Evolutionary conservation across 1,140 invertebrate species (phyloP), one percentile per base, ranked within the genome.

Genomic region (Drosophila hydei): DNA sequence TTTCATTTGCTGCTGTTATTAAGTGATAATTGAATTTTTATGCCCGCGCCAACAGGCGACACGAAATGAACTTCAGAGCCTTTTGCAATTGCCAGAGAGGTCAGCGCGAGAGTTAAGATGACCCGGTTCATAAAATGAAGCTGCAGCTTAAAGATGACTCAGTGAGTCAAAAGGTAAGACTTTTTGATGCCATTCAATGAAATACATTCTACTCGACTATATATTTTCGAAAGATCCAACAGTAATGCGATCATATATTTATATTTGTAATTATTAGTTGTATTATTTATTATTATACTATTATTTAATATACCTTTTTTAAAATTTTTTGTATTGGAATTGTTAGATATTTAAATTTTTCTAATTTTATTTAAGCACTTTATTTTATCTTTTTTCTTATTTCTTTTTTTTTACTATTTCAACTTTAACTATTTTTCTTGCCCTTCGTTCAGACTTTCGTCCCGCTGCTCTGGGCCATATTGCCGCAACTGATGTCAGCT

Each of bases 11-110:
- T 60, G 65, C 40, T 72, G 64, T 87, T 87, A 87, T 88, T 87
- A 87, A 87, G 83, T 87, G 83, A 88, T 87, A 87, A 87, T 87
- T 87, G 83, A 88, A 87, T 83, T 87, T 87, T 88, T 88, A 78
- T 81, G 83, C 71, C 71, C 30, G 51, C 65, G 60, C 68, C 51
- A 70, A 64, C 36, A 58, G 51, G 51, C 52, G 23, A 23, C 63
- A 43, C 36, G 45, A 61, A 75, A 72, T 75, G 43, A 30, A 65
- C 59, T 45, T 52, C 43, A 48, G 40, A 54, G 60, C 73, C 51
- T 58, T 73, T 56, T 54, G 56, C 63, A 65, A 54, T 52, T 68
- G 68, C 18, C 48, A 36, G 9, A 21, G 27, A 70, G 67, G 42
- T 61, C 51, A 43, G 19, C 23, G 30, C 9, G 25, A 23, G 8